Conservation (phyloP, 1,140 invertebrate genomes). For the Diuraphis noxia region DNA sequence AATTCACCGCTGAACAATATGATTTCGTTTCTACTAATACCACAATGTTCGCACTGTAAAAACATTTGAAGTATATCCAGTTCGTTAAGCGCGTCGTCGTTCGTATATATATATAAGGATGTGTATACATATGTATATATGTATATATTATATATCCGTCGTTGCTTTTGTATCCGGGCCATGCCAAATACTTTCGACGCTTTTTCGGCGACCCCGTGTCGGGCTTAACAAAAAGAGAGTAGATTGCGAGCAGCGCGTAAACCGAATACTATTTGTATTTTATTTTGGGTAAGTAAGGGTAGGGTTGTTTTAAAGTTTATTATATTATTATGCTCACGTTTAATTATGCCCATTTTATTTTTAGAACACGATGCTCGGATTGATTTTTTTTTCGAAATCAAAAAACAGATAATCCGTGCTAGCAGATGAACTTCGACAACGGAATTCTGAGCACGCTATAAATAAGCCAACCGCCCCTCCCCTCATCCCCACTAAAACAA, state of each 20-base stretch:
- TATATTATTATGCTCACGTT: too few relatives aligned
- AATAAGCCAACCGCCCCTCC: neutral
- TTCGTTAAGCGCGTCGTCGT: neutral
- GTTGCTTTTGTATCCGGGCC: neutral
- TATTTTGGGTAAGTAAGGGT: neutral
- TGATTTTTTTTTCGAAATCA: neutral
- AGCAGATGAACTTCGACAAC: neutral
- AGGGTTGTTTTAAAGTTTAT: neutral
- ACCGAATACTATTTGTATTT: neutral
- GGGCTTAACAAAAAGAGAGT: neutral
- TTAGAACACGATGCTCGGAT: neutral
- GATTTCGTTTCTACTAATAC: neutral
- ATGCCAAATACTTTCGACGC: neutral
- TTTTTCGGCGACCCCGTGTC: neutral
- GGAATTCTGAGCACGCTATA: neutral
- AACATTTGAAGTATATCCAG: conserved; percentile 23
- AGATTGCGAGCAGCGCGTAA: neutral
- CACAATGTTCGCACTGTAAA: neutral
- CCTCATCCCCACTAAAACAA: too few relatives aligned
- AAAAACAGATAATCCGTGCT: neutral
- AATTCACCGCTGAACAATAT: conserved; percentile 3
- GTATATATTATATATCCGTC: neutral
- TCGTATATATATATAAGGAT: neutral
- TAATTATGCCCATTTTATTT: neutral
- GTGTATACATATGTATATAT: neutral